Percentiles rank a stretch among this genome's conserved stretches.
phyloP scores from a whole-genome alignment of 2,888 invertebrate species.

The Ophioninae sp. region DNA sequence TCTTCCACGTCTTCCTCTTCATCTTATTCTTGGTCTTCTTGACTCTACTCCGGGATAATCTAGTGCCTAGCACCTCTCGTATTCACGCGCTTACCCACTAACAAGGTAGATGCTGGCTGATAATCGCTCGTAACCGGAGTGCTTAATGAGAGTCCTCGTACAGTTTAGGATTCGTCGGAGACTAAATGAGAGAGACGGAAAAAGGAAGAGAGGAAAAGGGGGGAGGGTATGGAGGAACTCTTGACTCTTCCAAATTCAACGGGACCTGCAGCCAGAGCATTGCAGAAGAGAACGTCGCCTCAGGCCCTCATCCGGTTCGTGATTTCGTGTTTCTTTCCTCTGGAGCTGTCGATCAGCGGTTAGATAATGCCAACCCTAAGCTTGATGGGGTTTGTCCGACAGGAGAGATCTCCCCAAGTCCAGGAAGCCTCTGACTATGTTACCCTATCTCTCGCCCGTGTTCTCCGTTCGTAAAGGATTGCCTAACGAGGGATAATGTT shows the following conservation, averaged over 20 bases:
- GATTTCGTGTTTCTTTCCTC: slow-evolving; percentile 21
- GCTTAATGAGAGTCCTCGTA: slow-evolving; percentile 63
- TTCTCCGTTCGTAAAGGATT: slow-evolving; percentile 14
- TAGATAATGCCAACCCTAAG: slow-evolving; percentile 49
- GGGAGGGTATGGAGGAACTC: slow-evolving; percentile 31
- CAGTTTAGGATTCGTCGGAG: slow-evolving; percentile 46
- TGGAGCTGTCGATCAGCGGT: slow-evolving; percentile 50
- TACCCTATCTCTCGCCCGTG: slow-evolving; percentile 7
- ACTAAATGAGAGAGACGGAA: slow-evolving; percentile 20
- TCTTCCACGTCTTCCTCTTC: slow-evolving; percentile 27
- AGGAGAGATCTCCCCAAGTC: slow-evolving; percentile 16
- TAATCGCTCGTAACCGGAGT: slow-evolving; percentile 69
- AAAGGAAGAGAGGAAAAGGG: not conserved
- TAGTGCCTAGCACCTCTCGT: slow-evolving; percentile 65
- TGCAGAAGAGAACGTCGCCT: slow-evolving; percentile 6
- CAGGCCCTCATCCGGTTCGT: slow-evolving; percentile 42
- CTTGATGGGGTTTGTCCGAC: slow-evolving; percentile 31
- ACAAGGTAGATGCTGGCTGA: slow-evolving; percentile 75
- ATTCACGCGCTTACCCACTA: slow-evolving; percentile 74
- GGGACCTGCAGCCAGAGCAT: slow-evolving; percentile 13
- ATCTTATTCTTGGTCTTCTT: slow-evolving; percentile 37
- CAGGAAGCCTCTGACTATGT: slow-evolving; percentile 42
- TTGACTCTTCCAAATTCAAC: slow-evolving; percentile 44
- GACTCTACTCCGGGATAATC: slow-evolving; percentile 60
- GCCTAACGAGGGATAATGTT: slow-evolving; percentile 32